Conservation (phyloP, 2,888 invertebrate genomes). For the Clunio marinus region DNA sequence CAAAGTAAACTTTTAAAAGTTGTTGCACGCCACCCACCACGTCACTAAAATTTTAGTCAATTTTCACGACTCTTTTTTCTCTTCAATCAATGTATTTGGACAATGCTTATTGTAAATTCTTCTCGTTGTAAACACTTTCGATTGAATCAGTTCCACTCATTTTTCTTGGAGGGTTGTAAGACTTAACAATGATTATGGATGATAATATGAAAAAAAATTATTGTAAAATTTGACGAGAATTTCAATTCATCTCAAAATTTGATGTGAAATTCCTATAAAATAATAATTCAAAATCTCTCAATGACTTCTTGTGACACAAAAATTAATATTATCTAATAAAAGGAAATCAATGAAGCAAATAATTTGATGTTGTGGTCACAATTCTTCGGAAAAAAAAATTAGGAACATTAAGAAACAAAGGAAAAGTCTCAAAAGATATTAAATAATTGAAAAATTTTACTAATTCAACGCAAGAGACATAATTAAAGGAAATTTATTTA, state of each 20-base stretch:
- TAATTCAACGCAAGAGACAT: background rate
- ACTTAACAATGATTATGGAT: constrained; percentile 21
- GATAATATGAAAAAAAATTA: constrained; percentile 7
- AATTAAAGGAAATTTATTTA: constrained; percentile 9
- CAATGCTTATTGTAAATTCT: constrained; percentile 4
- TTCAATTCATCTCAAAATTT: too few species aligned
- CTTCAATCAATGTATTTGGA: background rate
- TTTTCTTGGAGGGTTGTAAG: constrained; percentile 35
- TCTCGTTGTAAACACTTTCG: background rate
- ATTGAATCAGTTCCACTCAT: background rate
- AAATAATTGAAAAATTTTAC: constrained; percentile 15
- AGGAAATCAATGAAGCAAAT: constrained; percentile 5
- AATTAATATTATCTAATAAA: constrained; percentile 20
- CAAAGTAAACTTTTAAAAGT: background rate
- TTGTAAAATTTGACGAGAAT: constrained; percentile 8
- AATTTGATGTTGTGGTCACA: constrained; percentile 37
- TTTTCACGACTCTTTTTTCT: background rate
- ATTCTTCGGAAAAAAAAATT: constrained; percentile 6
- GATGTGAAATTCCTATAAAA: constrained; percentile 33
- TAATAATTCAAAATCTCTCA: too few species aligned
- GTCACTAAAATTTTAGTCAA: too few species aligned
- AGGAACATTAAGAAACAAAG: background rate
- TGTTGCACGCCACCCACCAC: background rate
- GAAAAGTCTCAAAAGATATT: background rate
- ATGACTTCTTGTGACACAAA: too few species aligned